phyloP scores from a whole-genome alignment of 1,140 invertebrate genomes.

The Mesaphorura yosii region DNA sequence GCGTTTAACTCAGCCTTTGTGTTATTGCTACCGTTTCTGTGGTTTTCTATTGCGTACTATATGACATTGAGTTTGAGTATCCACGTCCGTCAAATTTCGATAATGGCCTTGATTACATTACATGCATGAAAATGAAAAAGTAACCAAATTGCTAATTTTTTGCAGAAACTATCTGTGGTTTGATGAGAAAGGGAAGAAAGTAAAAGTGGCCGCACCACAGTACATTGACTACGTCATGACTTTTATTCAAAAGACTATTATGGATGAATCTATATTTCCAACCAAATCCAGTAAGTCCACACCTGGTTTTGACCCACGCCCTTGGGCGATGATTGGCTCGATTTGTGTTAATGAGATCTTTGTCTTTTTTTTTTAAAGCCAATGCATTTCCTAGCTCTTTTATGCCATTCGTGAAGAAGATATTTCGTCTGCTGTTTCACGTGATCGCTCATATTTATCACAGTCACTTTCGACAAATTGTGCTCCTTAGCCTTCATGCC shows the following conservation, averaged over 20 bases:
- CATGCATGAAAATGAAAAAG: too few species aligned
- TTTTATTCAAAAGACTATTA: constrained; percentile 91
- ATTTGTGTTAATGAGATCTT: constrained; percentile 2
- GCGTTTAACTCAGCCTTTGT: too few species aligned
- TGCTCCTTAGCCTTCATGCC: constrained; percentile 78
- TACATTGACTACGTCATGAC: constrained; percentile 99
- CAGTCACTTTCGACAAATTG: constrained; percentile 90
- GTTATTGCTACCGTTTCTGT: too few species aligned
- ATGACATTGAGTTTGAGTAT: too few species aligned
- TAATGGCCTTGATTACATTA: too few species aligned
- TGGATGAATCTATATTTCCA: constrained; percentile 92
- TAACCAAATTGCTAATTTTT: too few species aligned
- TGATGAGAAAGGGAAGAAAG: constrained; percentile 97
- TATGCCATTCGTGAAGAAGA: constrained; percentile 88
- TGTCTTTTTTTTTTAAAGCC: constrained; percentile 48
- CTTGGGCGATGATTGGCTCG: background rate
- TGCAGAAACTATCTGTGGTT: constrained; percentile 90
- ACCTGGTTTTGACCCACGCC: background rate
- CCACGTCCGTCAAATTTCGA: too few species aligned
- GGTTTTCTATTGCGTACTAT: too few species aligned
- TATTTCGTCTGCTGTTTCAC: constrained; percentile 90
- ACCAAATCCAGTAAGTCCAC: constrained; percentile 82
- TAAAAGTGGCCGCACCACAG: constrained; percentile 87
- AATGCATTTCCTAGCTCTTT: constrained; percentile 90
- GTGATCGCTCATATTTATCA: constrained; percentile 96